Conservation (phyloP, 2,113 vertebrate genomes). For the Chroicocephalus ridibundus region DNA sequence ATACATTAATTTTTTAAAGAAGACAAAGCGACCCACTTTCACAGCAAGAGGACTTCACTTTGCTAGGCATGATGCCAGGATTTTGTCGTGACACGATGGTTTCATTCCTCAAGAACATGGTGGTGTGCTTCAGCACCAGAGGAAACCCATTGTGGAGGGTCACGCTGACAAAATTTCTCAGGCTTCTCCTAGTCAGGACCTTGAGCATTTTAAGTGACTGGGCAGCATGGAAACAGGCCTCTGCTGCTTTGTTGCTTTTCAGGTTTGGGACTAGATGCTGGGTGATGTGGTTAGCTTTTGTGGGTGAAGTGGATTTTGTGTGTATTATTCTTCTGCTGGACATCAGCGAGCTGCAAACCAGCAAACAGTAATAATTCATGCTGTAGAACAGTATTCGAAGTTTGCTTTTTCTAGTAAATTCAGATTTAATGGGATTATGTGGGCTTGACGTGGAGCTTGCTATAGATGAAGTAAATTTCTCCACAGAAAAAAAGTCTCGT, state of each 20-base stretch:
- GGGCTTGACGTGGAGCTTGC: background rate
- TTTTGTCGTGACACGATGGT: background rate
- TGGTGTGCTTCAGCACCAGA: background rate
- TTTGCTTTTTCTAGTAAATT: background rate
- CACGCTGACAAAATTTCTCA: background rate
- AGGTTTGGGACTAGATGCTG: background rate
- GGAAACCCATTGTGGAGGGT: background rate
- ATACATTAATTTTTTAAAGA: background rate
- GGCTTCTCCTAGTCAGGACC: background rate
- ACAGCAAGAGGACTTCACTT: background rate
- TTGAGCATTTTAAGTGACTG: background rate
- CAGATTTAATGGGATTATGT: background rate
- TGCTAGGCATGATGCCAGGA: background rate
- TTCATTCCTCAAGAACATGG: background rate
- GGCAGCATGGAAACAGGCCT: background rate
- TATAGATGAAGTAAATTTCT: background rate
- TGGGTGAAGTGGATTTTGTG: background rate
- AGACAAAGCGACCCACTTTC: background rate
- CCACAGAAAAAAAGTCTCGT: background rate
- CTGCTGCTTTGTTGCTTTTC: background rate
- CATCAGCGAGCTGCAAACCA: background rate
- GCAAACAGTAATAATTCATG: background rate
- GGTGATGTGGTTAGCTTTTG: fast-evolving
- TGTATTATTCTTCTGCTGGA: background rate
- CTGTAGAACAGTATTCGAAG: background rate